Evolutionary conservation across 2,888 invertebrate genomes (phyloP).

Genomic region (Aleiodes alternator): DNA sequence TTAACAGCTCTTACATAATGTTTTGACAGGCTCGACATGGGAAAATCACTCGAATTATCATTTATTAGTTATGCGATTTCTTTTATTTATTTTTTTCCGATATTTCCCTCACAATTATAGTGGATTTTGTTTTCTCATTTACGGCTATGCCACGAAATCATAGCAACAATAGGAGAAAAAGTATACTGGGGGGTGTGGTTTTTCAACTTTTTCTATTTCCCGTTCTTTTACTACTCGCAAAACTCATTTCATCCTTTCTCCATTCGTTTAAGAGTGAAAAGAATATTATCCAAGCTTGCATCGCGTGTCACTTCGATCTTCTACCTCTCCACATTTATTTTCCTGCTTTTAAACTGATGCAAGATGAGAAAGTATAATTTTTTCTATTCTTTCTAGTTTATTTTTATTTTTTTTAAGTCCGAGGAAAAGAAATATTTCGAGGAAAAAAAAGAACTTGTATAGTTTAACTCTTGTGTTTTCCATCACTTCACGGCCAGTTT

Average conservation of each 20-base stretch:
- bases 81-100: too few relatives aligned
- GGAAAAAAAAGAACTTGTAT: neutral
- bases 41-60: conserved; percentile 7
- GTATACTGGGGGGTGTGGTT: conserved; percentile 1
- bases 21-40: neutral
- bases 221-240: conserved; percentile 3
- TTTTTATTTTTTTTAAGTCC: neutral
- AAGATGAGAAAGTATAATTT: neutral
- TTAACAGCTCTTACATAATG: conserved; percentile 16
- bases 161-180: too few relatives aligned
- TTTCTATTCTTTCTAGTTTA: neutral
- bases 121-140: neutral
- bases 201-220: conserved; percentile 25
- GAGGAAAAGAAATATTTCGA: neutral
- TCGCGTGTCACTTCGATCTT: neutral
- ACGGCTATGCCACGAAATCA: too few relatives aligned
- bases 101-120: too few relatives aligned
- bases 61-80: too few relatives aligned
- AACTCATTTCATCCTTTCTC: conserved; percentile 17
- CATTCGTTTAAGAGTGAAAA: conserved; percentile 20
- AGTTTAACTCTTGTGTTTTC: conserved; percentile 21
- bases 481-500: neutral
- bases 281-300: conserved; percentile 22
- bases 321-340: neutral
- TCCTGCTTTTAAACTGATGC: neutral